Percentiles rank a stretch among this genome's conserved stretches.
Conservation (phyloP, 2,888 invertebrate genomes). For the Oscheius sp. region DNA sequence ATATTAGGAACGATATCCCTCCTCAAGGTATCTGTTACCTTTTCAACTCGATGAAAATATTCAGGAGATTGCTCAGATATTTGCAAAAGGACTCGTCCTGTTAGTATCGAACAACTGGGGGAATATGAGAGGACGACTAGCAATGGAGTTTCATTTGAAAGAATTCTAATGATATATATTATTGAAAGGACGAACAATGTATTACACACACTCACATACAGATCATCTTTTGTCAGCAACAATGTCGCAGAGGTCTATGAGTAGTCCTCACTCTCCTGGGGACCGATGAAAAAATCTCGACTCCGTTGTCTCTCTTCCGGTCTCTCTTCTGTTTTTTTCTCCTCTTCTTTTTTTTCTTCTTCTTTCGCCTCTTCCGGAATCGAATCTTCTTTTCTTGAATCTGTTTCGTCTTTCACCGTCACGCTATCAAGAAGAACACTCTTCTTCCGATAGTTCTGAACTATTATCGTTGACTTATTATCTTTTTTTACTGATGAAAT, state of each 20-base stretch:
- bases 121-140: background rate
- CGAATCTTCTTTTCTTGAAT: no score
- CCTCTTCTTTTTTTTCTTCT: background rate
- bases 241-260: background rate
- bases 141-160: background rate
- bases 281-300: slow-evolving; percentile 20
- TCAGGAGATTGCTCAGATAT: background rate
- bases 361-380: background rate
- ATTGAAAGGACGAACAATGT: background rate
- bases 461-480: background rate
- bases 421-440: slow-evolving; percentile 15
- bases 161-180: background rate
- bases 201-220: background rate
- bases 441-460: slow-evolving; percentile 4
- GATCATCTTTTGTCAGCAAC: background rate
- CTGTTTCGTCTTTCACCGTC: background rate
- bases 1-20: background rate
- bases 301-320: slow-evolving; percentile 13
- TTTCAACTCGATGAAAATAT: background rate
- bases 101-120: background rate
- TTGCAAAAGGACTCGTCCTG: background rate
- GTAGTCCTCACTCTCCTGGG: slow-evolving; percentile 21
- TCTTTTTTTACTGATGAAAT: background rate
- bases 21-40: background rate
- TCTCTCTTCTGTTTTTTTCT: slow-evolving; percentile 7